phyloP scores from a whole-genome alignment of 2,113 vertebrate species.

The Syngnathus scovelli region DNA sequence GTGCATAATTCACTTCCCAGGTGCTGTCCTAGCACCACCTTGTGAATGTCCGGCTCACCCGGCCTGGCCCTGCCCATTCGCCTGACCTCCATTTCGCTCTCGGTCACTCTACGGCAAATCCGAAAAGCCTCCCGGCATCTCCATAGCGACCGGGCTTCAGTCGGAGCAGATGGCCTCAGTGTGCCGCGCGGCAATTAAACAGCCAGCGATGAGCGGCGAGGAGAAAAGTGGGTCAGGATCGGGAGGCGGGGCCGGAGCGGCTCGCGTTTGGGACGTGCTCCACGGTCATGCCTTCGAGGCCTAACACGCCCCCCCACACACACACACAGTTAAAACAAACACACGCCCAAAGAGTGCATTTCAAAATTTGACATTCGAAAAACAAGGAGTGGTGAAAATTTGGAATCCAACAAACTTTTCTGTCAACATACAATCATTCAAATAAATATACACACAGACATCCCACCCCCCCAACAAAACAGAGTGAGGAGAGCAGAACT shows the following conservation, averaged over 20 bases:
- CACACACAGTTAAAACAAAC: too few relatives aligned
- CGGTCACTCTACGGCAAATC: conserved; percentile 68
- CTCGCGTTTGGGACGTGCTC: conserved; percentile 11
- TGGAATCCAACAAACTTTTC: too few relatives aligned
- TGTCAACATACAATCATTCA: too few relatives aligned
- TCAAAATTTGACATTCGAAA: neutral
- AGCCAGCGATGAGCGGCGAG: conserved; percentile 52
- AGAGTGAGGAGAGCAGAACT: conserved; percentile 23
- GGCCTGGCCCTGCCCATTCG: conserved; percentile 42
- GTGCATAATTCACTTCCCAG: neutral
- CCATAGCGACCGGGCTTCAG: conserved; percentile 72
- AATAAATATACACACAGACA: neutral
- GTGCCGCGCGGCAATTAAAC: conserved; percentile 74
- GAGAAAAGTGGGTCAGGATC: conserved; percentile 64
- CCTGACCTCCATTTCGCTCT: conserved; percentile 67
- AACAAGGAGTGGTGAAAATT: neutral
- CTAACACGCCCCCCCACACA: too few relatives aligned
- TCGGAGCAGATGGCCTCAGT: conserved; percentile 75
- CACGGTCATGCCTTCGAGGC: neutral
- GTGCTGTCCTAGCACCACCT: conserved; percentile 17
- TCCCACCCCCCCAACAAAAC: neutral
- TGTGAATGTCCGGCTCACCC: conserved; percentile 35
- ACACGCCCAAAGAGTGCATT: neutral
- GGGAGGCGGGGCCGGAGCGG: conserved; percentile 32
- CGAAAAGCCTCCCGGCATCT: conserved; percentile 75